phyloP scores from a whole-genome alignment of 2,888 invertebrate genomes.

The Apotomis turbidana region DNA sequence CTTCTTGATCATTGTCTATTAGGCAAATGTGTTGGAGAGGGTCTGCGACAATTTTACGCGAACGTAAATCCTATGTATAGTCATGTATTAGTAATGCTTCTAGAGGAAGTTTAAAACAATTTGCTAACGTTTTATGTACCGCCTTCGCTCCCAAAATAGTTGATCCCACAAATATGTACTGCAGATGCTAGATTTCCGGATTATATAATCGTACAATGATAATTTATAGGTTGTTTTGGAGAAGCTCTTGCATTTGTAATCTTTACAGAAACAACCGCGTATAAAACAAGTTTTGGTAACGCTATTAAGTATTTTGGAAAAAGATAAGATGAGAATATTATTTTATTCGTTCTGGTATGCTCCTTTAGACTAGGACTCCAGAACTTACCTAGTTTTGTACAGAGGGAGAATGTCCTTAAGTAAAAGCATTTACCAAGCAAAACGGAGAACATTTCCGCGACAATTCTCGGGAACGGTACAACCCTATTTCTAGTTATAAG shows the following conservation, averaged over 20 bases:
- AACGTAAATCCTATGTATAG: neutral
- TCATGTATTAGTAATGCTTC: neutral
- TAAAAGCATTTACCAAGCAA: no score
- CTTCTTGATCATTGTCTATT: conserved; percentile 64
- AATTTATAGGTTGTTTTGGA: no score
- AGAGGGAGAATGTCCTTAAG: no score
- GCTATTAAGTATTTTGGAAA: neutral
- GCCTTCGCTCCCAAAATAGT: neutral
- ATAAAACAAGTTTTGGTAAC: neutral
- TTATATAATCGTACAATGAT: neutral
- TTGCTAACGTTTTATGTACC: neutral
- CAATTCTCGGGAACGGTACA: no score
- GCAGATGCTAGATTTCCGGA: neutral
- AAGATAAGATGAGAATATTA: neutral
- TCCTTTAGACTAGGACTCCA: no score
- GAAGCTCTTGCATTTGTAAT: no score
- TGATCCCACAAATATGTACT: neutral
- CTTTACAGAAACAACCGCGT: no score
- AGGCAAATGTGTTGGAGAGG: conserved; percentile 50
- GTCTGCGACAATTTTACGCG: conserved; percentile 11
- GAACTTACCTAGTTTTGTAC: no score
- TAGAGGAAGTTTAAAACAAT: neutral
- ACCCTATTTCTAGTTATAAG: neutral
- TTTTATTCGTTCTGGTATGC: neutral
- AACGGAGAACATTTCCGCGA: no score